phyloP scores from a whole-genome alignment of 35 echinoderm and acorn worm species.

The Ophioderma brevispina region DNA sequence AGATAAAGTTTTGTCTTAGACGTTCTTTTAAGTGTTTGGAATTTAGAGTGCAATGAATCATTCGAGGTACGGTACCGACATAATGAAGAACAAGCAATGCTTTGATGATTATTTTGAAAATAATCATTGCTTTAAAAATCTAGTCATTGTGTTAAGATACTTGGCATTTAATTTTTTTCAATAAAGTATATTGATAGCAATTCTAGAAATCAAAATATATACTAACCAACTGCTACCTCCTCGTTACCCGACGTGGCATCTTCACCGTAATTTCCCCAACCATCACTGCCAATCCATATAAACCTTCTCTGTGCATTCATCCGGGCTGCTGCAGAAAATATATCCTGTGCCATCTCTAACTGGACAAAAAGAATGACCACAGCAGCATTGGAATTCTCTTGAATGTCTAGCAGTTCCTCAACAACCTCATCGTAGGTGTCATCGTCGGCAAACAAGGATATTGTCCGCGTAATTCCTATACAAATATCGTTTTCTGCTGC shows the following conservation, averaged over 20 bases:
- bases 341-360: conserved; percentile 50
- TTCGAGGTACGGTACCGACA: no score
- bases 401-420: conserved; percentile 39
- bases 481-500: conserved; percentile 60
- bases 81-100: no score
- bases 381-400: conserved; percentile 34
- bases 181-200: no score
- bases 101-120: no score
- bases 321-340: conserved; percentile 37
- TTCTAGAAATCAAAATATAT: no score
- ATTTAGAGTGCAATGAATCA: no score
- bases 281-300: conserved; percentile 94
- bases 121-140: no score
- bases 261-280: conserved; percentile 86
- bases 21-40: no score
- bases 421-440: conserved; percentile 32
- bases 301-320: conserved; percentile 42
- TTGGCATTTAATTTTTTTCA: no score
- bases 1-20: no score
- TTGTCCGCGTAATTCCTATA: conserved; percentile 53
- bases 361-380: conserved; percentile 86
- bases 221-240: conserved; percentile 65
- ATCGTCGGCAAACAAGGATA: neutral
- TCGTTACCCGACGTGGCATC: conserved; percentile 31
- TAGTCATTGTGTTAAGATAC: no score